Evolutionary conservation across 2,797 vertebrate genomes (phyloP).

Genomic region (Etheostoma perlongum): DNA sequence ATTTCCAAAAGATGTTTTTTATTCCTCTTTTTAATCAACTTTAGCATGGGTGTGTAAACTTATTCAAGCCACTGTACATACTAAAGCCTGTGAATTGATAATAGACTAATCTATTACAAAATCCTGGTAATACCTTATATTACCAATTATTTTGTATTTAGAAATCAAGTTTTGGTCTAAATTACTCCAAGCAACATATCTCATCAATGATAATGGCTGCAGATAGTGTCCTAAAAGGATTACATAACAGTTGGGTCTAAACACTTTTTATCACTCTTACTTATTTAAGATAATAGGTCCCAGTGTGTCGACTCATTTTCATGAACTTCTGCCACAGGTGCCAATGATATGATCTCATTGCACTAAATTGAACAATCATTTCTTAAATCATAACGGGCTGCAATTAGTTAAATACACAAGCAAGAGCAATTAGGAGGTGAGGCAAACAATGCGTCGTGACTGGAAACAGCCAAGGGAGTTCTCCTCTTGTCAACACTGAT

Average conservation of each 20-base stretch:
- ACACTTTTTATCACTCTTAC: conserved; percentile 53
- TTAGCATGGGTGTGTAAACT: too few species aligned
- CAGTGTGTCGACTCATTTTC: conserved; percentile 41
- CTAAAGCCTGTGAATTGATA: neutral
- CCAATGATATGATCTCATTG: conserved; percentile 50
- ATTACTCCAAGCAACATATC: conserved; percentile 25
- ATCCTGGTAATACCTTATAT: neutral
- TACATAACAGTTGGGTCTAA: conserved; percentile 43
- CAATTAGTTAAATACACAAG: conserved; percentile 83
- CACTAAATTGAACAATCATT: conserved; percentile 77
- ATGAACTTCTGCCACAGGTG: conserved; percentile 56
- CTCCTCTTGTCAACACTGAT: conserved; percentile 76
- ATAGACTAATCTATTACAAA: neutral
- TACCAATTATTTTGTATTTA: conserved; percentile 10
- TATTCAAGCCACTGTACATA: neutral
- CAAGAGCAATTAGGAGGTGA: conserved; percentile 77
- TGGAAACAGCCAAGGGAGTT: conserved; percentile 71
- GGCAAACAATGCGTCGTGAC: conserved; percentile 72
- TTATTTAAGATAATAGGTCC: conserved; percentile 53
- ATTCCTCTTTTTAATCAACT: too few species aligned
- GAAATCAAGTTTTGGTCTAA: conserved; percentile 22
- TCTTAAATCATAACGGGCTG: conserved; percentile 68
- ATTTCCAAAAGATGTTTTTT: too few species aligned
- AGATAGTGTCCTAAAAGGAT: conserved; percentile 49
- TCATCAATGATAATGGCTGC: conserved; percentile 34